A percentile compares a stretch with the other conserved stretches of the same genome.
These are phyloP conservation scores for Zaprionus africanus DNA, from an alignment of 1,140 invertebrate genomes.

Conservation along the genomic window DNA sequence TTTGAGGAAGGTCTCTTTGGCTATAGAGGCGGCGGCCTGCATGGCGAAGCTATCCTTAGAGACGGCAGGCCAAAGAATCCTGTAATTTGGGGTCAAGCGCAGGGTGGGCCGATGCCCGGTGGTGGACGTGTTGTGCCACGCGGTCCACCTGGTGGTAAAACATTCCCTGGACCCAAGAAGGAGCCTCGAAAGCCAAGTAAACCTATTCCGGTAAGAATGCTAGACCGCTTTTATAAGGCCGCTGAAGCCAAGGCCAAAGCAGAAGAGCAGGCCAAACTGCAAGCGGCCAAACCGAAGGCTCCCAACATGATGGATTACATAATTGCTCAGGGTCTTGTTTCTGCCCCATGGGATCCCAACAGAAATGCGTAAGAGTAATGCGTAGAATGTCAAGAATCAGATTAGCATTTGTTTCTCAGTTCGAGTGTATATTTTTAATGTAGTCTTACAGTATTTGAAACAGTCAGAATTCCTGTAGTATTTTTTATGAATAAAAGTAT, in stretches of 20 bases:
- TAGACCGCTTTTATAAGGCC: background rate
- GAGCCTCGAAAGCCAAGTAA: background rate
- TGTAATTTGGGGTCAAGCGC: background rate
- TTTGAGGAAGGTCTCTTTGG: constrained; percentile 61
- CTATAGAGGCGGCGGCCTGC: constrained; percentile 39
- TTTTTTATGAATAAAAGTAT: background rate
- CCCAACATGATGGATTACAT: background rate
- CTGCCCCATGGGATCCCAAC: background rate
- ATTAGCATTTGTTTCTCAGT: constrained; percentile 1
- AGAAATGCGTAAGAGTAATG: background rate
- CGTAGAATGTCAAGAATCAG: background rate
- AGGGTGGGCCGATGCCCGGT: constrained; percentile 8
- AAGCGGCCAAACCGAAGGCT: background rate
- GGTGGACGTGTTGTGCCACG: background rate
- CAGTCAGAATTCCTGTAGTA: background rate
- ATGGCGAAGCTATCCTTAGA: constrained; percentile 12
- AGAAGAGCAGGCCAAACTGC: background rate
- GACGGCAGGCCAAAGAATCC: background rate
- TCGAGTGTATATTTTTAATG: background rate
- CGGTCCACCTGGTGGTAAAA: background rate
- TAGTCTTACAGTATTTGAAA: background rate
- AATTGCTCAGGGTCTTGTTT: background rate
- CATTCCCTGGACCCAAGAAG: background rate
- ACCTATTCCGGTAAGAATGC: background rate
- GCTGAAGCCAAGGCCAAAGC: background rate